Evolutionary conservation across 92 coral and sea anemone genomes (phyloP), one percentile per base, ranked within the genome.

Genomic region (Montipora capitata): DNA sequence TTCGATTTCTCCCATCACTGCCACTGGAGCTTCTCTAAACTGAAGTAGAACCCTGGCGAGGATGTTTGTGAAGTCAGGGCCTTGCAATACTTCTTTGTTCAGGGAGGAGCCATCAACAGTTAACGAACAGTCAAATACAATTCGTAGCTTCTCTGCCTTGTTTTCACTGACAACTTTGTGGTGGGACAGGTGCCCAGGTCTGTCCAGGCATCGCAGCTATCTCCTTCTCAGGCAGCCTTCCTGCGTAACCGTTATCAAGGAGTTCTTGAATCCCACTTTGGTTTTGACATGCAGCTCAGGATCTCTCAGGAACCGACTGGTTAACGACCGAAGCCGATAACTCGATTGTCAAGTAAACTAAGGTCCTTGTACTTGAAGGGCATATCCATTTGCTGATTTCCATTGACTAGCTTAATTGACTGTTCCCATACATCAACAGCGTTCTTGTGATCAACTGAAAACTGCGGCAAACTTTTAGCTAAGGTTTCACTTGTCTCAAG

Each of bases 81-180:
- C 93, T 44, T 90, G 93, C 43, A 84, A 69, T 10, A 84, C 68
- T 27, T 61, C 76, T 7, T 78, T 71, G 72, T 90, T 90, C 63
- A 91, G 65, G n/a, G 92, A 88, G 18, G 79, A 72, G 40, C 73
- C 89, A 14, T 72, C 79, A 68, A 68, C 87, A 51, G 49, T 65
- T 38, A 81, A 92, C 12, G 95, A 82, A 72, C 93, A 89, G 85
- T 92, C 90, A 78, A 92, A 88, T 39, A 88, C 90, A 57, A 88
- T 80, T 49, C 93, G 80, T 49, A 78, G 63, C 84, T 72, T 88
- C 40, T 58, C 76, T 5, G 95, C 93, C 78, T 92, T 91, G 42
- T 82, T 85, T 41, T 49, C 87, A 40, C 82, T 78, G 52, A 65
- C 27, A 52, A 85, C 87, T 40, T 77, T 83, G 80, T 78, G 90